Percentiles rank a stretch among this genome's conserved stretches.
These are phyloP conservation scores for Syngnathus typhle DNA, from an alignment of 2,113 vertebrate species.

Conservation along the genomic window DNA sequence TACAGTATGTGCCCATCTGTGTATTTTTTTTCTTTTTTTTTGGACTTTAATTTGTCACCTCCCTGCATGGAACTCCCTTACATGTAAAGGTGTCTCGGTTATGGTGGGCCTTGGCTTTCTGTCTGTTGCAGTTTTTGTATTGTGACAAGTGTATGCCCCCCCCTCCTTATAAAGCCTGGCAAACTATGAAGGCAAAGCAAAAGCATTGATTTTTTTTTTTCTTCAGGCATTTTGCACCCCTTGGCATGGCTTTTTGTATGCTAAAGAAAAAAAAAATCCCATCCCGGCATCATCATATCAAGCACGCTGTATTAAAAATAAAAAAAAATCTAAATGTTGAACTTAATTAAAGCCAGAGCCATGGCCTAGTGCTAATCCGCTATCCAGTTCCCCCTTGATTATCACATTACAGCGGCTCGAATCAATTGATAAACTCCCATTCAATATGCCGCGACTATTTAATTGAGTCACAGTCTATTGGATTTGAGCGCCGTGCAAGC, in stretches of 20 bases:
- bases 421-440: constrained; percentile 98
- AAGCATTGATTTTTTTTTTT: constrained; percentile 11
- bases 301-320: constrained; percentile 26
- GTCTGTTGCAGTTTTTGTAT: constrained; percentile 40
- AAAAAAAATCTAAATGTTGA: constrained; percentile 21
- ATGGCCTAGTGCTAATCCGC: constrained; percentile 84
- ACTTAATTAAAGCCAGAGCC: constrained; percentile 66
- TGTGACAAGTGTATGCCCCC: constrained; percentile 35
- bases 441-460: constrained; percentile 91
- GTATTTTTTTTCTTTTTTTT: constrained; percentile 26
- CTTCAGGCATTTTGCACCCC: constrained; percentile 43
- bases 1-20: constrained; percentile 56
- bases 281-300: constrained; percentile 41
- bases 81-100: constrained; percentile 36
- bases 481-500: constrained; percentile 79
- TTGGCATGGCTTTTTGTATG: constrained; percentile 59
- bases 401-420: constrained; percentile 94
- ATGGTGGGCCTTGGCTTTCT: constrained; percentile 22
- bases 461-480: constrained; percentile 99
- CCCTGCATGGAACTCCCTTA: constrained; percentile 68
- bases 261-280: constrained; percentile 48
- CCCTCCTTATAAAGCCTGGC: constrained; percentile 8
- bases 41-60: constrained; percentile 40
- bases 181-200: constrained; percentile 39
- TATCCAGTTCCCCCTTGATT: constrained; percentile 92